Base-by-base conservation (phyloP, 2,888 invertebrate species). In the Nebria salina region DNA sequence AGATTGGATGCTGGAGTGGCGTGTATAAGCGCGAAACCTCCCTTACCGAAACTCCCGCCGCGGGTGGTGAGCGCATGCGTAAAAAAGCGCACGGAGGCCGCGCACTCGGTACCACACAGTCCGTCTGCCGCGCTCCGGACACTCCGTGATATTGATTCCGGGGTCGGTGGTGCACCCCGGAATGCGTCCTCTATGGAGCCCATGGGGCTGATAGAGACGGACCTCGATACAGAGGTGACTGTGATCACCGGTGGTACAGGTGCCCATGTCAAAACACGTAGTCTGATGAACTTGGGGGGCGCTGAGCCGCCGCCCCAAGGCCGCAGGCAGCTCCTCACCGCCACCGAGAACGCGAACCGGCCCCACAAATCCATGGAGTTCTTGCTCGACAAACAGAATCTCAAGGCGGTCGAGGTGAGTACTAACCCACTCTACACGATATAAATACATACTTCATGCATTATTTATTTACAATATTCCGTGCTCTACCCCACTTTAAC, bases 321-420 rank as follows among this genome's bases (percentile, higher is more conserved):
- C n/a, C 81, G 91, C 89, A 88, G 90, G 90, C 88, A 90, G 90
- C 89, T 88, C 89, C 89, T 70, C 77, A 82, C 79, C 79, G 83
- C 73, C 79, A 83, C 82, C 82, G 83, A 83, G 82, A 85, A 83
- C 85, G 84, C 86, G 83, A 85, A 85, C 74, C 85, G 91, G 84
- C 95, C 95, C 76, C 95, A 95, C 91, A 96, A 96, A 91, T 96
- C 96, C 90, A 97, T 97, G 97, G 97, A 97, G 93, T 97, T 97
- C 91, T 93, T 97, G 88, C 93, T 97, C 89, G 97, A 97, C 91
- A 97, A 96, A 91, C 95, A 96, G 89, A 96, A 96, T 91, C 94
- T 96, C 88, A 95, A 94, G 88, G 94, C 93, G 86, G 93, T 95
- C 86, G 93, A 96, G 96, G 96, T 96, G 88, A 94, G 95, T 91